Evolutionary conservation across 2,113 vertebrate genomes (phyloP).

Genomic region (mouse (Mus musculus)): GRCm39 chr16:33319501-33320000

Average conservation of each 20-base stretch:
- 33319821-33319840: constrained; percentile 50
- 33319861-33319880: constrained; percentile 62
- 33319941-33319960: constrained; percentile 60
- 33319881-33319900: constrained; percentile 70
- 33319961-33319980: constrained; percentile 59
- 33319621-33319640: constrained; percentile 76
- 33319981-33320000: constrained; percentile 63
- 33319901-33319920: constrained; percentile 55
- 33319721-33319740: constrained; percentile 59
- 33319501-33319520: constrained; percentile 79
- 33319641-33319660: constrained; percentile 60
- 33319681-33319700: constrained; percentile 41
- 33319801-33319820: constrained; percentile 37
- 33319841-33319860: constrained; percentile 35
- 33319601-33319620: constrained; percentile 77
- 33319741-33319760: constrained; percentile 20
- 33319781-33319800: constrained; percentile 49
- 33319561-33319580: constrained; percentile 77
- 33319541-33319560: constrained; percentile 77
- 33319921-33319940: constrained; percentile 51
- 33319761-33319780: constrained; percentile 54
- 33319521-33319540: constrained; percentile 72
- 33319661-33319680: constrained; percentile 55
- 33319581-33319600: constrained; percentile 76
- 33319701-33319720: constrained; percentile 41